Evolutionary conservation across 2,113 vertebrate species (phyloP).

Genomic region (sheep (Ovis aries)): DNA sequence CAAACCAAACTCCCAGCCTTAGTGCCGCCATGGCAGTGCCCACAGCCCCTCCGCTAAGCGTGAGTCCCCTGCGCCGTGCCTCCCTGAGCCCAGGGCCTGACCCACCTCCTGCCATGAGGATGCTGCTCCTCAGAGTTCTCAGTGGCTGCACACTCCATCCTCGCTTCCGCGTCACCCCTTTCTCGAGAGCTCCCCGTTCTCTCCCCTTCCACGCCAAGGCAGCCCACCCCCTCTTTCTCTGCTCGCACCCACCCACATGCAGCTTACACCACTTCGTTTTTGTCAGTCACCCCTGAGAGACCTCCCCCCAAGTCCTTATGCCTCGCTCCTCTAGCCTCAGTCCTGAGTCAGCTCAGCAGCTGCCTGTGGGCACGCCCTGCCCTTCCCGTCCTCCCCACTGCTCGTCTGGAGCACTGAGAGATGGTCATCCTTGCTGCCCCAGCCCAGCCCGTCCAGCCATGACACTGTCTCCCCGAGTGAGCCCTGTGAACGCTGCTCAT

Average conservation of each 20-base stretch:
- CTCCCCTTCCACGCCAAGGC: fast-evolving
- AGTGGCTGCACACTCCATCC: background rate
- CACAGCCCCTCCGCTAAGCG: fast-evolving
- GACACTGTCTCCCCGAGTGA: background rate
- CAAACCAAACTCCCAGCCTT: background rate
- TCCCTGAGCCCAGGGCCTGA: background rate
- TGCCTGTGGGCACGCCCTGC: too few species aligned
- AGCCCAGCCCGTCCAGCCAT: too few species aligned
- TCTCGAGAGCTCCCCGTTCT: background rate
- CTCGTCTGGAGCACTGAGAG: background rate
- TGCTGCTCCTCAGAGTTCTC: background rate
- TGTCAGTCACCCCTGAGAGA: fast-evolving
- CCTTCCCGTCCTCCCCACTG: background rate
- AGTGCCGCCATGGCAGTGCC: fast-evolving
- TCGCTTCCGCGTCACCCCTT: fast-evolving
- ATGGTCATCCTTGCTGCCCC: too few species aligned
- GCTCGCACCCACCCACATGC: fast-evolving
- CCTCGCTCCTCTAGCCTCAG: background rate
- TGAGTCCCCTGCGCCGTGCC: too few species aligned
- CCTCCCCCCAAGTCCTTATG: background rate
- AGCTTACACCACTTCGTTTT: background rate
- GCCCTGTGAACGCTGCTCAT: background rate
- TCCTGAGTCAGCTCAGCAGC: background rate
- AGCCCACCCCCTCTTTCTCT: background rate
- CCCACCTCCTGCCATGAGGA: fast-evolving